Conservation (phyloP, 2,797 vertebrate genomes). For the Miichthys miiuy region DNA sequence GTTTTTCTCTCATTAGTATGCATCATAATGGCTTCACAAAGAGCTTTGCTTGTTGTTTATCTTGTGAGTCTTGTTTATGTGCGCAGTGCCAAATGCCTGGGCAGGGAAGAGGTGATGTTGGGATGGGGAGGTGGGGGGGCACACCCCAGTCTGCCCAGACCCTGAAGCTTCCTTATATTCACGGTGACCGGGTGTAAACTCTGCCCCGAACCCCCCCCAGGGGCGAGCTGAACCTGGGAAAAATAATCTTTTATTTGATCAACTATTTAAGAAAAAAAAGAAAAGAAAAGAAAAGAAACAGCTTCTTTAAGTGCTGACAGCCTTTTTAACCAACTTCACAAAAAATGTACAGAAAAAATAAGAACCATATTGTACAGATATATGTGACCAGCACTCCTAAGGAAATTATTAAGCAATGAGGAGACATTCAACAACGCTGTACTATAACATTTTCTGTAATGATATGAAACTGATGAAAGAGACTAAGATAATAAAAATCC, state of each 20-base stretch:
- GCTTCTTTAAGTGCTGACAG: constrained; percentile 99
- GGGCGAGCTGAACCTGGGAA: constrained; percentile 88
- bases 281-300: constrained; percentile 85
- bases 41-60: constrained; percentile 99
- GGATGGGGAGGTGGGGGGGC: constrained; percentile 71
- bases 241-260: constrained; percentile 93
- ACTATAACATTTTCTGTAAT: constrained; percentile 99
- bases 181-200: constrained; percentile 82
- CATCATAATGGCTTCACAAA: constrained; percentile 99
- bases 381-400: constrained; percentile 99
- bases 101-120: constrained; percentile 73
- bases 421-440: constrained; percentile 99
- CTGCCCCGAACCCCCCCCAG: constrained; percentile 67
- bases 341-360: constrained; percentile 96
- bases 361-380: constrained; percentile 99
- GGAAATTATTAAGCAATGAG: constrained; percentile 98
- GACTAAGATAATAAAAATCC: constrained; percentile 95
- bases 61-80: constrained; percentile 99
- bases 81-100: constrained; percentile 97
- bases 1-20: constrained; percentile 98
- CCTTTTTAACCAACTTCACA: constrained; percentile 99
- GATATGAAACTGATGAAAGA: constrained; percentile 99
- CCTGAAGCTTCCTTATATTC: constrained; percentile 90
- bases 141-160: constrained; percentile 83
- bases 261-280: constrained; percentile 81